Conservation (phyloP, 2,113 vertebrate genomes). For the Illadopsis cleaveri region DNA sequence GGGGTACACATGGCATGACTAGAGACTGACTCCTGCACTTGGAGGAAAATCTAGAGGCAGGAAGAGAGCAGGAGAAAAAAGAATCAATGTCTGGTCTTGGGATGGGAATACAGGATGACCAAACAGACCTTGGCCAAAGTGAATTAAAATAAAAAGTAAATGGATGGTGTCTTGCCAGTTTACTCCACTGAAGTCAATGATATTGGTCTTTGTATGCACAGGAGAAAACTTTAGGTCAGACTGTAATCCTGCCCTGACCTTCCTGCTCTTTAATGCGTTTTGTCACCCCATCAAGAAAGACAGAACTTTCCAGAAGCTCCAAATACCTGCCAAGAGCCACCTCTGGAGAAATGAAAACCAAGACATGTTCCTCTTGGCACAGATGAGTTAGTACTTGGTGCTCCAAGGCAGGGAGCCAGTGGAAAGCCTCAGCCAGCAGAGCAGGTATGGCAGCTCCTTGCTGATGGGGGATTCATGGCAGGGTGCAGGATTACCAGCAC, state of each 20-base stretch:
- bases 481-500: background rate
- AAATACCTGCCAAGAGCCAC: background rate
- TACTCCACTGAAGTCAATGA: background rate
- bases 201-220: background rate
- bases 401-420: background rate
- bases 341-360: background rate
- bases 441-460: background rate
- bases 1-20: accelerated
- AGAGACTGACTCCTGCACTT: background rate
- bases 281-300: background rate
- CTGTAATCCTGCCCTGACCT: background rate
- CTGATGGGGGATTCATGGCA: accelerated
- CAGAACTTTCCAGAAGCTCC: background rate
- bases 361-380: background rate
- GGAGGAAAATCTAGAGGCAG: background rate
- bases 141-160: background rate
- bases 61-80: background rate
- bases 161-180: background rate
- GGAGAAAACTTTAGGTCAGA: background rate
- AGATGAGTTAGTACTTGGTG: background rate
- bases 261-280: background rate
- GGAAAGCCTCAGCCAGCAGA: background rate
- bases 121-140: background rate
- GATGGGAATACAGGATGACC: background rate
- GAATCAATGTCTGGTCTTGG: accelerated